phyloP scores from a whole-genome alignment of 2,113 vertebrate species.

The Aegithalos caudatus region DNA sequence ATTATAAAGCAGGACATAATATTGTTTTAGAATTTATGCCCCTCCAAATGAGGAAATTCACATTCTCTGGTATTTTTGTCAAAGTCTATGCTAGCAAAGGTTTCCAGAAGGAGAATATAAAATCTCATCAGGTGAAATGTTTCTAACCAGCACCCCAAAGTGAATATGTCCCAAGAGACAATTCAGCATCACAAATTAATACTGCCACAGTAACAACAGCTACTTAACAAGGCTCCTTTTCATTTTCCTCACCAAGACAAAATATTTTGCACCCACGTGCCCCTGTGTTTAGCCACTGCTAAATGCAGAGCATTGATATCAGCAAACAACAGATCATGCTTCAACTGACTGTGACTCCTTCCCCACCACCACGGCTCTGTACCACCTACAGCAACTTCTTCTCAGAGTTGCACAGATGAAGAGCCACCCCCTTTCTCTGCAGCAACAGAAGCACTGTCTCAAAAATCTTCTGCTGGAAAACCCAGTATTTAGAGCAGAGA shows the following conservation, averaged over 20 bases:
- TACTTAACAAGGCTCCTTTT: background rate
- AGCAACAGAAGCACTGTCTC: background rate
- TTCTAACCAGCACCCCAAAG: background rate
- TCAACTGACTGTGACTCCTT: background rate
- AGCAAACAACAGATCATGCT: background rate
- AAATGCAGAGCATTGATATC: background rate
- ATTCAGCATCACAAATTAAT: background rate
- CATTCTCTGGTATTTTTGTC: background rate
- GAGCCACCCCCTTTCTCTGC: background rate
- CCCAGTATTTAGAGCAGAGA: background rate
- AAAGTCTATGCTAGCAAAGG: background rate
- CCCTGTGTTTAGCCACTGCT: background rate
- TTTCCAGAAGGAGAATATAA: background rate
- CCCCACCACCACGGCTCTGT: background rate
- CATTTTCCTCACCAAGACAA: background rate
- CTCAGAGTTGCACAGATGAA: background rate
- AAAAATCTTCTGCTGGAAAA: background rate
- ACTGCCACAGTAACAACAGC: background rate
- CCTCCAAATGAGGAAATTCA: background rate
- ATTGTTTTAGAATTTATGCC: background rate
- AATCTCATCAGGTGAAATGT: background rate
- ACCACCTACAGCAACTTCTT: background rate
- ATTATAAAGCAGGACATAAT: background rate
- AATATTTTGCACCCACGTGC: background rate
- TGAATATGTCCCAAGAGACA: background rate